Evolutionary conservation across 2,113 vertebrate species (phyloP).

Genomic region (Theristicus caerulescens): DNA sequence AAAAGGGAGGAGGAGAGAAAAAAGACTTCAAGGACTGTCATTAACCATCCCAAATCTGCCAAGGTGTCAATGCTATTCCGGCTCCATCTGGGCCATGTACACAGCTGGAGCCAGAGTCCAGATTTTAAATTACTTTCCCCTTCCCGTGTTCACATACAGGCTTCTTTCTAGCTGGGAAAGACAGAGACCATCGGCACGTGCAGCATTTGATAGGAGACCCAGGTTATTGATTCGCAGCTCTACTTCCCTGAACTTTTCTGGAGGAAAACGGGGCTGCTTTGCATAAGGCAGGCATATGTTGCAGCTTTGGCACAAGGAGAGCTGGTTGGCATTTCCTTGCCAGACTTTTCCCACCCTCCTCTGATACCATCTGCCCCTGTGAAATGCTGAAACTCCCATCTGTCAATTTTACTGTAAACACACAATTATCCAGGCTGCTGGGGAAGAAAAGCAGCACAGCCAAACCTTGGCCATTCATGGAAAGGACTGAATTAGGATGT

Average conservation of each 20-base stretch:
- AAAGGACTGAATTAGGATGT: neutral
- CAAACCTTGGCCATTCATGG: neutral
- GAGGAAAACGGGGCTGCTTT: conserved; percentile 31
- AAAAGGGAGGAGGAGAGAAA: neutral
- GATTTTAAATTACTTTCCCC: neutral
- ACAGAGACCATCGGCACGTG: neutral
- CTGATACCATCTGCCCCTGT: conserved; percentile 65
- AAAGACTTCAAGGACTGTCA: neutral
- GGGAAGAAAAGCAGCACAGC: neutral
- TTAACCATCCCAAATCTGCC: neutral
- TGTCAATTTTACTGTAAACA: conserved; percentile 69
- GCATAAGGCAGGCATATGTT: conserved; percentile 72
- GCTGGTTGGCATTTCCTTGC: conserved; percentile 53
- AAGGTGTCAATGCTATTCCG: neutral
- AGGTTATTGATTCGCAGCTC: conserved; percentile 59
- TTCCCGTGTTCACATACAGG: neutral
- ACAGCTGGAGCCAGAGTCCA: neutral
- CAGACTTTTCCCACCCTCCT: conserved; percentile 70
- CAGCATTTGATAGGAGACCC: conserved; percentile 38
- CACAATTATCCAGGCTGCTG: conserved; percentile 55
- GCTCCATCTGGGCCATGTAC: no score
- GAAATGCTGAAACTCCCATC: conserved; percentile 62
- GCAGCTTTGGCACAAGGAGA: conserved; percentile 58
- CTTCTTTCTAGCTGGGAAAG: conserved; percentile 13
- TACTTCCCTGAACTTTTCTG: conserved; percentile 35